Base-by-base conservation (phyloP, 1,140 invertebrate species). In the Heterodera schachtii region DNA sequence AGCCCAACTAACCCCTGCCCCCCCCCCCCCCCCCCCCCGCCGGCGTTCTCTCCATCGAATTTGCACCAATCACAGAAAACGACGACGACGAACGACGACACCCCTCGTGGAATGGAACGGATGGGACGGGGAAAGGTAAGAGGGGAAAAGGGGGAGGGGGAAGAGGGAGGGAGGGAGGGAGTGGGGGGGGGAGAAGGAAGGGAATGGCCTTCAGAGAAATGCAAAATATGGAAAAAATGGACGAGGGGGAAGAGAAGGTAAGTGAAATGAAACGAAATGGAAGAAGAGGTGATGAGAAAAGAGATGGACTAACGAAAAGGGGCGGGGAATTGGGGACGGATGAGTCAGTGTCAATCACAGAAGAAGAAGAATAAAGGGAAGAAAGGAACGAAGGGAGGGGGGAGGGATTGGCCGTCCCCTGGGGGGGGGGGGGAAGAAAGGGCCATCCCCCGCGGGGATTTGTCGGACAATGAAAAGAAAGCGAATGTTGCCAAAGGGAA, bases 391-490 rank as follows among this genome's bases (percentile, higher is more conserved):
- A 60, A 19, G 57, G 57, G 57, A 9, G 13, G 11, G 49, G 49
- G 49, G 49, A 13, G 49, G 11, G 49, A 13, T 13, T 5, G 19
- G 41, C 16, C 16, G 6, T 44, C 31, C 7, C 52, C 11, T 31
- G 57, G 19, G 9, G 57, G 13, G 9, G 57, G 57, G 13, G 8
- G 57, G 9, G 57, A 43, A 75, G 57, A 43, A 13, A 44, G 6
- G 19, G 41, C 16, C 16, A 13, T 44, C 31, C 7, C 52, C 11
- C 5, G 8, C 49, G 60, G 44, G 73, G 13, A 75, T 75, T 75
- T 44, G 44, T 43, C n/a, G 41, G 57, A 31, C 8, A 21, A 13
- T 52, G 57, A 75, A 74, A 75, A 75, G 60, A 75, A 75, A 13
- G 16, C 7, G 31, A n/a, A 31, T 57, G 73, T 46, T 46, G 73